A percentile compares a stretch with the other conserved stretches of the same genome.
These are phyloP conservation scores for Ceyx melanurus DNA, from an alignment of 2,113 vertebrate species.

Conservation along the genomic window DNA sequence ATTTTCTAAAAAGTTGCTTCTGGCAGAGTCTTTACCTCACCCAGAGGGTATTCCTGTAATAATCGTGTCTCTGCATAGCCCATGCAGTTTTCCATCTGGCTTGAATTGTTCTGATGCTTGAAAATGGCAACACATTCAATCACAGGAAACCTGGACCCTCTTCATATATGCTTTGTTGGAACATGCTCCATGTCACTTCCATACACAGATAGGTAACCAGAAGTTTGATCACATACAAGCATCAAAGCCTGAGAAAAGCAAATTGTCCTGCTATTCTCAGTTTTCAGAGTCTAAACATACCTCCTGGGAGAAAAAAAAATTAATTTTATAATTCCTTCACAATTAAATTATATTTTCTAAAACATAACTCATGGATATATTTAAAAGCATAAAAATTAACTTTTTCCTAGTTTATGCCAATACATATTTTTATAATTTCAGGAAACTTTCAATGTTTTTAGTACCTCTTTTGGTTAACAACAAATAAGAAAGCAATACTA, in stretches of 20 bases:
- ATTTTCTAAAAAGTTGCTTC: neutral
- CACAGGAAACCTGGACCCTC: neutral
- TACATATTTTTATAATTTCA: neutral
- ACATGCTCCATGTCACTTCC: neutral
- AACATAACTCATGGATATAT: neutral
- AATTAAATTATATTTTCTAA: neutral
- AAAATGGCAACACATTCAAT: neutral
- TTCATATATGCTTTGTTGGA: neutral
- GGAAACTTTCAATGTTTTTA: neutral
- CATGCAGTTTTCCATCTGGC: neutral
- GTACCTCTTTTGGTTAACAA: neutral
- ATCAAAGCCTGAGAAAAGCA: neutral
- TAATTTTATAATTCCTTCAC: neutral
- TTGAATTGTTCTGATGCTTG: neutral
- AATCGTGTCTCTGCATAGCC: neutral
- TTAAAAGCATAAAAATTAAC: neutral
- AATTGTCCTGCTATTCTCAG: neutral
- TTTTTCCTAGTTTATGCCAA: neutral
- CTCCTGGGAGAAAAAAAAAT: neutral
- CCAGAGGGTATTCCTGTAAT: neutral
- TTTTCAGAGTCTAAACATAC: neutral
- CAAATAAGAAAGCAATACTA: neutral
- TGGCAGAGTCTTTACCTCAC: neutral
- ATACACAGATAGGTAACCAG: neutral
- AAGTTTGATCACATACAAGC: neutral